Conservation (phyloP, 2,113 vertebrate genomes). For the Callionymus lyra region DNA sequence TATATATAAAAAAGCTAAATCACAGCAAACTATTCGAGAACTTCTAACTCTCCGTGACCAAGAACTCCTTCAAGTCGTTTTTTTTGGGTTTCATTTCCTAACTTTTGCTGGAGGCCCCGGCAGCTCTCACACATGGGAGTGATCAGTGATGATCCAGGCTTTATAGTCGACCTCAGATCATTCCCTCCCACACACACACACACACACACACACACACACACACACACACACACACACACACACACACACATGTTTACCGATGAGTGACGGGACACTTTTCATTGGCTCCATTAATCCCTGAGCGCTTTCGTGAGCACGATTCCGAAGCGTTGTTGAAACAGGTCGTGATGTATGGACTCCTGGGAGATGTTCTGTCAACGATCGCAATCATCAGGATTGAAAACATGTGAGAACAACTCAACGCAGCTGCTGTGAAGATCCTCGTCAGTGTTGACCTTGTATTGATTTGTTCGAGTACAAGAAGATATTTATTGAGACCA, state of each 20-base stretch:
- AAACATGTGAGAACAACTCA: too few relatives aligned
- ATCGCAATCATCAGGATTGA: too few relatives aligned
- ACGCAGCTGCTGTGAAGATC: too few relatives aligned
- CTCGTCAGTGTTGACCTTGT: too few relatives aligned
- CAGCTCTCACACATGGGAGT: slow-evolving; percentile 48
- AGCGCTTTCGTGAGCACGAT: slow-evolving; percentile 9
- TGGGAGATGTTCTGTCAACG: too few relatives aligned
- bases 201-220: slow-evolving; percentile 11
- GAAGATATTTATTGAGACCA: too few relatives aligned
- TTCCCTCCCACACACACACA: too few relatives aligned
- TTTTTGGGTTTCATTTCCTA: slow-evolving; percentile 33
- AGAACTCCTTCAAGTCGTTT: slow-evolving; percentile 9
- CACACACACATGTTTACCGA: background rate
- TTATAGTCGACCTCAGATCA: slow-evolving; percentile 22
- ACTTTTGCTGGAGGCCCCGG: slow-evolving; percentile 13
- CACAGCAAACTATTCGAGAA: slow-evolving; percentile 26
- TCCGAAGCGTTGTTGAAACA: slow-evolving; percentile 30
- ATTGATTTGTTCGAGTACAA: too few relatives aligned
- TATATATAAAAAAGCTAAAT: background rate
- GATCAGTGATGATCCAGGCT: slow-evolving; percentile 36
- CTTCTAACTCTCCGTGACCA: slow-evolving; percentile 5
- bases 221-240: background rate
- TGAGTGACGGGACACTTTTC: slow-evolving; percentile 17
- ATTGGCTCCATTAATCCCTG: slow-evolving; percentile 23
- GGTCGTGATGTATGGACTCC: slow-evolving; percentile 27